Conservation (phyloP, 2,888 invertebrate genomes). For the Antheraea assamensis region DNA sequence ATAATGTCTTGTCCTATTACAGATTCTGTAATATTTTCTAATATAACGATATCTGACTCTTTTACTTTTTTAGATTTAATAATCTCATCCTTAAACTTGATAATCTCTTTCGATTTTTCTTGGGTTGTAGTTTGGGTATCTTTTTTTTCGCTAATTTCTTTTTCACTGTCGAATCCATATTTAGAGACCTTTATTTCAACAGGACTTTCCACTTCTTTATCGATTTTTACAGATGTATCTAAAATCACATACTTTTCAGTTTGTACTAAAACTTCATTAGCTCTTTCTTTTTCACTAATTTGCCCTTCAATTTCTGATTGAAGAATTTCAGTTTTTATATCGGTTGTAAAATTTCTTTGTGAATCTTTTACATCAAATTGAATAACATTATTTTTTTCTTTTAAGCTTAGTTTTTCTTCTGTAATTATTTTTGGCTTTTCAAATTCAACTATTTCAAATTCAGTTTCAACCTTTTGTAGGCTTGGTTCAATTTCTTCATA, state of each 20-base stretch:
- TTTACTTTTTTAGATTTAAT: not conserved
- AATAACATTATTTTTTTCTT: not conserved
- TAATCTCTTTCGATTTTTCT: not conserved
- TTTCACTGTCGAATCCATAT: not conserved
- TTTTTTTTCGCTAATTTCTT: not conserved
- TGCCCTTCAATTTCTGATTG: not conserved
- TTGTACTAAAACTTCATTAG: not conserved
- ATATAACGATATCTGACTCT: not conserved
- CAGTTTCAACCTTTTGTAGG: constrained; percentile 29
- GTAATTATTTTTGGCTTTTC: constrained; percentile 35
- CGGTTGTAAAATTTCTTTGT: not conserved
- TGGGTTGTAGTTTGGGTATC: not conserved
- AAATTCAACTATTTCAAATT: constrained; percentile 30
- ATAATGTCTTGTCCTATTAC: constrained; percentile 18
- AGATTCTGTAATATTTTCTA: constrained; percentile 21
- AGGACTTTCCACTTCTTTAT: not conserved
- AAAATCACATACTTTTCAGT: not conserved
- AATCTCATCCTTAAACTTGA: not conserved
- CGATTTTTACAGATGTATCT: not conserved
- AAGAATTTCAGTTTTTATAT: not conserved
- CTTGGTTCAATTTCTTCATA: constrained; percentile 47
- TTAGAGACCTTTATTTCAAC: not conserved
- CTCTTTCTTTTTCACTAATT: not conserved
- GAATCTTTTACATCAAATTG: not conserved
- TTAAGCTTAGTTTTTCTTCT: constrained; percentile 33